Base-by-base conservation (phyloP, 2,113 vertebrate genomes). In the Brachirus orientalis region DNA sequence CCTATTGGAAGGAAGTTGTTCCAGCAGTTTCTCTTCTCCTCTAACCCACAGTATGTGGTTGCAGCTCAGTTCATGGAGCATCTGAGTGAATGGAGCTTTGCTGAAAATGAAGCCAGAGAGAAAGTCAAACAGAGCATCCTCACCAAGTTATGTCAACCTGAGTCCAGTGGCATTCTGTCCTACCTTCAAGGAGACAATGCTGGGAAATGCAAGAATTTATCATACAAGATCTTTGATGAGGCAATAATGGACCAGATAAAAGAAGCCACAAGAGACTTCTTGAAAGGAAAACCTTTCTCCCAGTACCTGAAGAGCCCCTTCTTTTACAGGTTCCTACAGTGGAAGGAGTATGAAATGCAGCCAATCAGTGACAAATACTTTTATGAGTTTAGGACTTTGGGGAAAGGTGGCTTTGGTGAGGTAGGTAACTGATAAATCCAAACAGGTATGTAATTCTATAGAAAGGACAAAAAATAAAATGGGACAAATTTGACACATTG, bases 391-490 rank as follows among this genome's bases (percentile, higher is more conserved):
- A 90, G 95, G 52, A 94, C 92, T 57, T 91, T 97, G 74, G 96
- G 96, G 35, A 97, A 93, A 91, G 96, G 96, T 36, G 95, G 95
- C 54, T 98, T 98, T 51, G 95, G 96, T 78, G 95, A 96, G 96
- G 95, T 98, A 93, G 19, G 91, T 83, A 22, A 33, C 9, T 48
- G 18, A 59, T 41, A 41, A 56, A 40, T 41, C 6, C 20, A 11
- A 17, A 8, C 6, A 44, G 17, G 38, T 5, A 0, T 28, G 46
- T 20, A n/a, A n/a, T n/a, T n/a, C n/a, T n/a, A n/a, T n/a, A n/a
- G n/a, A n/a, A n/a, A n/a, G n/a, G n/a, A n/a, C 28, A 46, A 8
- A 36, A 18, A 46, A 18, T 17, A 44, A 44, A 44, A n/a, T n/a
- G 14, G 1, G 1, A 44, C 16, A 16, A 28, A 28, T 28, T 6